Conservation (phyloP, 2,888 invertebrate species). For the Trachelus stipa region DNA sequence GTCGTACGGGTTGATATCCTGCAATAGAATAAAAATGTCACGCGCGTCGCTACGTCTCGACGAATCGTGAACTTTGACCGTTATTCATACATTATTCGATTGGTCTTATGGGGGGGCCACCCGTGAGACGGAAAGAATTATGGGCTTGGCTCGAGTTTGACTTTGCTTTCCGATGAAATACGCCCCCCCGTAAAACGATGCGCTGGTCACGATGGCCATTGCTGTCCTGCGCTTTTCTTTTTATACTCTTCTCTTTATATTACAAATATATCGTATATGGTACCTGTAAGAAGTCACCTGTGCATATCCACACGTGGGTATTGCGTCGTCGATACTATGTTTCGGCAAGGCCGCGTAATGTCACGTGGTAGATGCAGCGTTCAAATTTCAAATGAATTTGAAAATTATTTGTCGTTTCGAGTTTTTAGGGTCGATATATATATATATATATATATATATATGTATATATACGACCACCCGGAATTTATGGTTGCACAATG, state of each 20-base stretch:
- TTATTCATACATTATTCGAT: constrained; percentile 3
- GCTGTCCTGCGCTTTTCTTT: background rate
- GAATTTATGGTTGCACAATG: background rate
- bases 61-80: background rate
- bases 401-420: background rate
- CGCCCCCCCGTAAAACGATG: background rate
- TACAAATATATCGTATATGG: background rate
- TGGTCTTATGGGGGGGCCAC: background rate
- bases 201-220: background rate
- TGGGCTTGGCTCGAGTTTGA: background rate
- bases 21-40: background rate
- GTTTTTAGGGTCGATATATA: background rate
- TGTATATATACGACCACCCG: background rate
- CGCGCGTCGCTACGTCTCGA: background rate
- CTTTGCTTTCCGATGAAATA: background rate
- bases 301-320: background rate
- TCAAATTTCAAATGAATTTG: background rate
- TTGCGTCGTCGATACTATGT: background rate
- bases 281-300: background rate
- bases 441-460: too few species aligned
- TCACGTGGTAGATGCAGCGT: background rate
- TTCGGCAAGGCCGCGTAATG: background rate
- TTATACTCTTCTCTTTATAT: background rate
- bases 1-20: background rate
- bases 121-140: background rate